Base-by-base conservation (phyloP, 2,888 invertebrate species). In the Watsonalla binaria region DNA sequence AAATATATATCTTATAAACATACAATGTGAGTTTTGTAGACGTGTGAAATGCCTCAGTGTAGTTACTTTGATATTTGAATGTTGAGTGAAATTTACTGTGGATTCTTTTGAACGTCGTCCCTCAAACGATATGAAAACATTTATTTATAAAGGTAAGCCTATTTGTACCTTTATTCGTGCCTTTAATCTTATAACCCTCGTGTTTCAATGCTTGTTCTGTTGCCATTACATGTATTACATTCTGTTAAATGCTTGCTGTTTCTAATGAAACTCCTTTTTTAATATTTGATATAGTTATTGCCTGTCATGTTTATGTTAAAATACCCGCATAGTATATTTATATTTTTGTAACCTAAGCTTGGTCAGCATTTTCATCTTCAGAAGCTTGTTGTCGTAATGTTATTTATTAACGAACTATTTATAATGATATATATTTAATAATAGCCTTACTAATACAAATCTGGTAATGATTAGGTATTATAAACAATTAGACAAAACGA, bases 1-100 rank as follows among this genome's bases (percentile, higher is more conserved):
- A 52, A 70, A 49, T 49, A 49, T 68, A 71, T 56, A 59, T 61
- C 53, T 57, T 66, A 71, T 76, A 74, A 76, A 73, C 72, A 74
- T 56, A 66, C 71, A 67, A 68, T 64, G 76, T 79, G 77, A 74
- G 63, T 74, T 68, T 60, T 57, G 51, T 60, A 59, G 24, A 52
- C 56, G 57, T 60, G 57, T 72, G 77, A 73, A 73, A 81, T 76
- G 68, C 72, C 69, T 66, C 62, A 78, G 85, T 85, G 85, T 61
- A 65, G 61, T 72, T 75, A 68, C 67, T 63, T 70, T 68, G 69
- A 70, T 74, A 74, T 76, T 69, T 71, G 68, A 70, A 68, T 72
- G 60, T 65, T 68, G 62, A 75, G 82, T 82, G 84, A 76, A 79
- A 81, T 80, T 67, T 78, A 62, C 66, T 72, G 78, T 75, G 80